Base-by-base conservation (phyloP, 23 tunicate genomes). In the Trididemnum nubilum region DNA sequence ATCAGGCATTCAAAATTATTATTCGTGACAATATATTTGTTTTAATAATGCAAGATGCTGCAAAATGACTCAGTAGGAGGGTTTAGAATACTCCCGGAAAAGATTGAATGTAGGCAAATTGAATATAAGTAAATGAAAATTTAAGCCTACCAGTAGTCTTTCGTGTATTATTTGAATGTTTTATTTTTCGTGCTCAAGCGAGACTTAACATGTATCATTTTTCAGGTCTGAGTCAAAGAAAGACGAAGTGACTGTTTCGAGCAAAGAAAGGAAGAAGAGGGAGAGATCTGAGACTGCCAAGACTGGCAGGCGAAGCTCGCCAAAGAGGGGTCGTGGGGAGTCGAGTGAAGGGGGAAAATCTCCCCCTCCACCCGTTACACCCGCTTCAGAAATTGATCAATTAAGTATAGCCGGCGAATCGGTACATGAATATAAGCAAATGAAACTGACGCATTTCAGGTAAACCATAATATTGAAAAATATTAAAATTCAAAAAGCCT, bases 341-440 rank as follows among this genome's bases (percentile, higher is more conserved):
- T 91, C 97, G 15, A 81, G 51, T 24, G 89, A 85, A 0, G 94
- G 94, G 21, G 86, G 70, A 19, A 89, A 78, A 72, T 60, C 84
- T 21, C 87, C 97, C 22, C 97, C 97, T 12, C 90, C 90, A 0
- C 97, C 97, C 0, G 70, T 67, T 5, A 91, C 97, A 51, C 97
- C 97, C 2, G 97, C 85, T n/a, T 91, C 97, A 26, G 97, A 91
- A 64, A 84, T 81, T 12, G 97, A 91, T 32, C 97, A 86, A 35
- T 79, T 86, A 76, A 91, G 97, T 63, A 70, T 85, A 9, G 22
- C 86, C 51, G 94, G 88, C 19, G 97, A 86, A 24, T 72, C 76
- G 27, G 31, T 73, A 24, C 72, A 81, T 1, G 97, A 91, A 18
- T 81, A 70, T 31, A 91, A 91, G 76, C 24, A 34, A 1, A 21